Evolutionary conservation across 2,888 invertebrate genomes (phyloP).

Genomic region (Heliconius ethilla): DNA sequence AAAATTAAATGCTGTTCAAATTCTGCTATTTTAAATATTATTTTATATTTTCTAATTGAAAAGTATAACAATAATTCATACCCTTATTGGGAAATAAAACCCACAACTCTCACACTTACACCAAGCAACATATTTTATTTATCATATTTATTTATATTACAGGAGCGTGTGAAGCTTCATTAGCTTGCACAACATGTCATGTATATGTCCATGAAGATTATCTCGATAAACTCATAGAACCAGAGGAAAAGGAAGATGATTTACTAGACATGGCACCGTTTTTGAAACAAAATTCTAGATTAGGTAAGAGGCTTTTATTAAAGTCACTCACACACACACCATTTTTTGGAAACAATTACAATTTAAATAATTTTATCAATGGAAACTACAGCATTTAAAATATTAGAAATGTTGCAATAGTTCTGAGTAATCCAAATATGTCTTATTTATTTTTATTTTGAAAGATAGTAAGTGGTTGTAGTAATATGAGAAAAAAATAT

Average conservation of each 20-base stretch:
- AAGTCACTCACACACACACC: too few relatives aligned
- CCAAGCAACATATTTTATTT: slow-evolving; percentile 32
- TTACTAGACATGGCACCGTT: slow-evolving; percentile 98
- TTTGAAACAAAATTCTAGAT: slow-evolving; percentile 95
- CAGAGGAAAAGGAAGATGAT: slow-evolving; percentile 98
- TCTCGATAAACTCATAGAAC: slow-evolving; percentile 86
- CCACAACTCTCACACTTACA: too few relatives aligned
- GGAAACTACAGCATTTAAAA: too few relatives aligned
- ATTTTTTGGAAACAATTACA: too few relatives aligned
- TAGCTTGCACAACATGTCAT: slow-evolving; percentile 99
- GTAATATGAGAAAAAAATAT: too few relatives aligned
- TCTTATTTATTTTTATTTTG: too few relatives aligned
- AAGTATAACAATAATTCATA: neutral
- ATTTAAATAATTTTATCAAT: too few relatives aligned
- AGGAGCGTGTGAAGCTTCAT: slow-evolving; percentile 98
- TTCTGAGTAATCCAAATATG: too few relatives aligned
- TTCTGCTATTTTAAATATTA: too few relatives aligned
- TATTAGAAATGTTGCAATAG: too few relatives aligned
- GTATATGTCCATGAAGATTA: slow-evolving; percentile 92
- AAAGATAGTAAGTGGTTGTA: too few relatives aligned
- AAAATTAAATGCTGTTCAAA: too few relatives aligned
- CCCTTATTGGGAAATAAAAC: neutral
- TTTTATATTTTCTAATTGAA: neutral
- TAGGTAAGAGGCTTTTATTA: slow-evolving; percentile 80
- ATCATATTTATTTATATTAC: slow-evolving; percentile 48